Percentiles rank a stretch among this genome's conserved stretches.
phyloP scores from a whole-genome alignment of 1,140 invertebrate genomes.

The Thaumetopoea pityocampa region DNA sequence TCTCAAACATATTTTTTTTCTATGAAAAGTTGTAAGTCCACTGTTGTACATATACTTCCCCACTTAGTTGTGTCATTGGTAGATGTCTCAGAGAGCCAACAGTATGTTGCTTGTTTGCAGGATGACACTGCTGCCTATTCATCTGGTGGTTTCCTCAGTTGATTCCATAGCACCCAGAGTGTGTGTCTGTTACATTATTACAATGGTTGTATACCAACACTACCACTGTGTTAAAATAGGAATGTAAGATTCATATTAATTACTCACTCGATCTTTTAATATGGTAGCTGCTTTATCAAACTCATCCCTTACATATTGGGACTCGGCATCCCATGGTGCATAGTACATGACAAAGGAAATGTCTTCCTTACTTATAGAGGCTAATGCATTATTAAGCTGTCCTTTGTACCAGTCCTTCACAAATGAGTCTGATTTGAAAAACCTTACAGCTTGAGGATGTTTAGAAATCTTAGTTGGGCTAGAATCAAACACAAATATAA shows the following conservation, averaged over 20 bases:
- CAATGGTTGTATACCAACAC: no score
- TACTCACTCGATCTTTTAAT: constrained; percentile 81
- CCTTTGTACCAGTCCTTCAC: constrained; percentile 86
- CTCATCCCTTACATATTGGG: constrained; percentile 81
- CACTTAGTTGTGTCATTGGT: no score
- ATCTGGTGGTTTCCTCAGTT: no score
- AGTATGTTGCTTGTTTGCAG: no score
- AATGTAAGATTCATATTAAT: constrained; percentile 1
- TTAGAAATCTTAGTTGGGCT: constrained; percentile 82
- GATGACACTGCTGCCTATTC: no score
- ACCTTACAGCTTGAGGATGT: constrained; percentile 80
- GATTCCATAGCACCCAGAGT: no score
- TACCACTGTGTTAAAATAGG: neutral
- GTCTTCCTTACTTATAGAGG: constrained; percentile 78
- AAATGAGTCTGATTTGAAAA: constrained; percentile 80
- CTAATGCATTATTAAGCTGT: constrained; percentile 79
- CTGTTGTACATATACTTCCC: no score
- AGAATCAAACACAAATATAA: no score
- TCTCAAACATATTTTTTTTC: no score
- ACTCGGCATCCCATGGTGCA: constrained; percentile 92
- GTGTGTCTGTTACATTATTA: no score
- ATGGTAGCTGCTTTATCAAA: constrained; percentile 84
- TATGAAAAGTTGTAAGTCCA: no score
- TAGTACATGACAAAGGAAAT: constrained; percentile 91
- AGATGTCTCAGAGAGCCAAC: no score